Evolutionary conservation across 2,888 invertebrate genomes (phyloP), one percentile per base, ranked within the genome.

Genomic region (Scelioninae gen. 1): DNA sequence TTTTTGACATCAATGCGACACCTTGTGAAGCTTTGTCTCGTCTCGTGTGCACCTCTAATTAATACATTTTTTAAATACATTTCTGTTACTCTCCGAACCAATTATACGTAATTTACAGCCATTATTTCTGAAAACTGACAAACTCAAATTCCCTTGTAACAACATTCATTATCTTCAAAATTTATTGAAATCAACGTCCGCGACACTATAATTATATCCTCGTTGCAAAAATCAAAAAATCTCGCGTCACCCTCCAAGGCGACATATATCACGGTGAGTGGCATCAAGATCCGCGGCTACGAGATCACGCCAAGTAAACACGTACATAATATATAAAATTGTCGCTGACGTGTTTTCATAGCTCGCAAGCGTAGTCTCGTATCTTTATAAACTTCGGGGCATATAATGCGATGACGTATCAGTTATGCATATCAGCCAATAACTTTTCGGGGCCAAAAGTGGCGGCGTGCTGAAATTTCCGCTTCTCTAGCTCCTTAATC

Each of bases 251-350:
- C 38, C 15, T 58, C 10, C 11, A 7, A 29, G 16, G 5, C 11
- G 40, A 10, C 53, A 63, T 34, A 63, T 45, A 63, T 72, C 72
- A 72, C 29, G 43, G 10, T 63, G 63, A 63, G 53, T 45, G 74
- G 43, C 63, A 74, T 65, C 43, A 74, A 74, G 63, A 65, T 65
- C 16, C 38, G 55, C 43, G 31, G 34, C 49, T 16, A 32, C 45
- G 43, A 31, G 47, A 55, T 47, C 29, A 47, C 56, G 45, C 63
- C 55, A 55, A 49, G 63, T 32, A 47, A 56, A 65, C 65, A 31
- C 38, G 47, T 58, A 49, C n/a, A n/a, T 49, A 66, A 68, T 76
- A 69, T 55, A 77, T 47, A 62, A 77, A 77, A 77, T 76, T 68
- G 76, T 68, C 49, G 60, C 49, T 55, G 75, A 75, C 66, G 34